Evolutionary conservation across 2,113 vertebrate species (phyloP).

Genomic region (Megaleporinus macrocephalus): DNA sequence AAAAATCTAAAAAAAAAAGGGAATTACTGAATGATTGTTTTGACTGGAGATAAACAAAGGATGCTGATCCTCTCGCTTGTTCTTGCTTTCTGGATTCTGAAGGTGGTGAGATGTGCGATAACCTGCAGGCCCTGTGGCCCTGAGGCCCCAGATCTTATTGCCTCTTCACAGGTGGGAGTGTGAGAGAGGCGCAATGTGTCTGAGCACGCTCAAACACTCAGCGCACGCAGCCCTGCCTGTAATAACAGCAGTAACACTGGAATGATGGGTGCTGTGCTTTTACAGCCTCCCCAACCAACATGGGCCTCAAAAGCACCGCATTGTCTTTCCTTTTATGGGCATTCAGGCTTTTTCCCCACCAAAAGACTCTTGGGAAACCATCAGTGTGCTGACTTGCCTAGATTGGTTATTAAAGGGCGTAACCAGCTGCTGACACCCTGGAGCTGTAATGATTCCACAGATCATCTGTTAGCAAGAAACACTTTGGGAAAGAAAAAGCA

Average conservation of each 20-base stretch:
- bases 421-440: not conserved
- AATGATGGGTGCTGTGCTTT: not conserved
- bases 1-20: too few relatives aligned
- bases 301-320: not conserved
- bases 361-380: not conserved
- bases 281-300: not conserved
- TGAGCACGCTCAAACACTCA: conserved; percentile 4
- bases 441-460: not conserved
- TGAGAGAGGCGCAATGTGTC: not conserved
- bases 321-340: not conserved
- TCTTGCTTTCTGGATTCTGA: not conserved
- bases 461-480: too few relatives aligned
- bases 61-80: too few relatives aligned
- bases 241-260: not conserved
- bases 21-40: too few relatives aligned
- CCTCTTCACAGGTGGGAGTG: not conserved
- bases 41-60: too few relatives aligned
- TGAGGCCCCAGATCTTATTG: not conserved
- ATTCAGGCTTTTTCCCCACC: not conserved
- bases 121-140: not conserved
- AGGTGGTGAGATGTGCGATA: not conserved
- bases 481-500: too few relatives aligned
- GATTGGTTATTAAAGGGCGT: not conserved
- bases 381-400: not conserved
- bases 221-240: not conserved